phyloP scores from a whole-genome alignment of 2,113 vertebrate species.

The Poeciliopsis occidentalis region DNA sequence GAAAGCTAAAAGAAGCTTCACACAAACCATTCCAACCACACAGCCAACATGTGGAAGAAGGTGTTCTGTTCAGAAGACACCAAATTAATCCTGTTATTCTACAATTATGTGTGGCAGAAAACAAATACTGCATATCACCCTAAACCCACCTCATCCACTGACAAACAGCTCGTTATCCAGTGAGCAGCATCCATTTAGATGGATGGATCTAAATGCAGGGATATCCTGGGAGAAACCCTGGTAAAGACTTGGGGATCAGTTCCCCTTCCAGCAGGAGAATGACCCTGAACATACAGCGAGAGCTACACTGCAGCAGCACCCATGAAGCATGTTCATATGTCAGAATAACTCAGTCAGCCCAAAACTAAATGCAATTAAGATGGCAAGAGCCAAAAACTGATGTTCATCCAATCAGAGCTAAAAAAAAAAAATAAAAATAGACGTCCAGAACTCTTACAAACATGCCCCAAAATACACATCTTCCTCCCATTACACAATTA shows the following conservation, averaged over 20 bases:
- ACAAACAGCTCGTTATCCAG: background rate
- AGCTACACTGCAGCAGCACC: background rate
- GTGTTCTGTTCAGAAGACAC: background rate
- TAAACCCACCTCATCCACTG: background rate
- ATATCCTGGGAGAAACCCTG: background rate
- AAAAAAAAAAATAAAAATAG: no score
- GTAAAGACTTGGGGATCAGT: background rate
- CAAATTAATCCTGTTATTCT: background rate
- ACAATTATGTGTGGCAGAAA: background rate
- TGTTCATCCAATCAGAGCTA: no score
- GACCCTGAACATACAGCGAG: background rate
- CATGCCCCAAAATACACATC: background rate
- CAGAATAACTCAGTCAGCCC: background rate
- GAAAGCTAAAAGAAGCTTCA: background rate
- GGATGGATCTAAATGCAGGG: background rate
- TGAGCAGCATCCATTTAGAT: background rate
- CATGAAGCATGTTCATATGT: background rate
- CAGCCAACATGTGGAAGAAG: background rate
- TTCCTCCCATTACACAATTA: background rate
- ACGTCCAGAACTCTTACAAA: background rate
- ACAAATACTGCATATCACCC: background rate
- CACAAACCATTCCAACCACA: no score
- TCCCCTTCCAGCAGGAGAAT: background rate
- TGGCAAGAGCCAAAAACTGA: no score
- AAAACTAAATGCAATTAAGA: background rate